Conservation (phyloP, 2,888 invertebrate species). For the Galeruca laticollis region DNA sequence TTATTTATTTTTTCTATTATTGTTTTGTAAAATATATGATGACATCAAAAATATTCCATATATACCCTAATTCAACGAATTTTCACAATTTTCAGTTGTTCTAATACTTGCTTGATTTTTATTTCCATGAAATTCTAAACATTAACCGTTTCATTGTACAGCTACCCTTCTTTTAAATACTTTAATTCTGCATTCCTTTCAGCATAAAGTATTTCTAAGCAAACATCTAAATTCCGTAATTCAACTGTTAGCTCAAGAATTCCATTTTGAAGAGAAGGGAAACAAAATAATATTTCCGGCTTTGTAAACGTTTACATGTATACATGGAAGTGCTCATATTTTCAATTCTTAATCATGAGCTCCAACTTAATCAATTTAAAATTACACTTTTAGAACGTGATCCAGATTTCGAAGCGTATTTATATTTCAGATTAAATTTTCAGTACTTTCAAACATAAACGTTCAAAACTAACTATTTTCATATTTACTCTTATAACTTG, state of each 20-base stretch:
- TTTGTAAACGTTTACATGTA: not conserved
- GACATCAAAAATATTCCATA: no score
- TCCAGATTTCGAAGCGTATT: not conserved
- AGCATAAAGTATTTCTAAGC: not conserved
- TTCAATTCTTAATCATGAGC: not conserved
- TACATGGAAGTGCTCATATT: not conserved
- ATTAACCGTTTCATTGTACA: not conserved
- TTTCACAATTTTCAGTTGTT: not conserved
- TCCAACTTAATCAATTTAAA: not conserved
- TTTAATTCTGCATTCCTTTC: slow-evolving; percentile 3
- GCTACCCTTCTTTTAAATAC: slow-evolving; percentile 4
- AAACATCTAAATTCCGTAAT: slow-evolving; percentile 7
- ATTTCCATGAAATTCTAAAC: not conserved
- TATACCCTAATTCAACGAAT: no score
- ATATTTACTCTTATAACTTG: not conserved
- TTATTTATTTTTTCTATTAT: no score
- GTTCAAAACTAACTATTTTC: not conserved
- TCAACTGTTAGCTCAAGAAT: slow-evolving; percentile 3
- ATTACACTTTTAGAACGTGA: not conserved
- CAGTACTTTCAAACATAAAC: not conserved
- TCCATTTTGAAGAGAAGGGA: slow-evolving; percentile 1
- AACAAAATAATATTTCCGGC: slow-evolving; percentile 5
- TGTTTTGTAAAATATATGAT: no score
- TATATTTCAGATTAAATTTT: not conserved
- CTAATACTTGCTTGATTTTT: not conserved